Evolutionary conservation across 2,113 vertebrate genomes (phyloP), one percentile per base, ranked within the genome.

Genomic region (Periophthalmodon schlosseri): DNA sequence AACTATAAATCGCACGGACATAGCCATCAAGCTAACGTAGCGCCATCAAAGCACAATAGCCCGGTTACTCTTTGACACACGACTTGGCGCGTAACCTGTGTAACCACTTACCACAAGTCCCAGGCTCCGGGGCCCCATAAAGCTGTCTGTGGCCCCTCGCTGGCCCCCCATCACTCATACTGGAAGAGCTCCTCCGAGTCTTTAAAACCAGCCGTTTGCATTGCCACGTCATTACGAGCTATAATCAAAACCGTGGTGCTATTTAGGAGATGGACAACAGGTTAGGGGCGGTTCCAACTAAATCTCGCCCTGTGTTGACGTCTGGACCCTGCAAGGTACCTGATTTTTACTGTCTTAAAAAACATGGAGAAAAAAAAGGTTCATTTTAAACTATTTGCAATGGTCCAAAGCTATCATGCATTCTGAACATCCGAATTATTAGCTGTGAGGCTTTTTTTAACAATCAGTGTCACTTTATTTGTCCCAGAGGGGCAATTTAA

Each of bases 161-260:
- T 65, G 63, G 63, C 36, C 63, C 63, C 33, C 8, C 63, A 65
- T 65, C 34, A 13, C 63, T 65, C 63, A 65, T 5, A 2, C 61
- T 18, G 61, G 61, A 64, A 64, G 15, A 64, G 61, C 61, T n/a
- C 61, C 63, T 65, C 63, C 9, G 63, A 65, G 63, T 39, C 63
- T 65, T 65, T 65, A 65, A 39, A 9, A 6, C 23, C 60, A 8
- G 24, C 60, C 16, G 15, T 65, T 65, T 65, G 34, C 33, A 15
- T 39, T 5, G 33, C 63, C 2, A 16, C 61, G 34, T 20, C 61
- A 65, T 65, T 65, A 65, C 4, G 16, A 12, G 18, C 34, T n/a
- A n/a, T 65, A 65, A 65, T 65, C 63, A 65, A 65, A 65, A 65
- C 34, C 34, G 18, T 11, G 33, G 20, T 12, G 33, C 34, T 11